Conservation (phyloP, 37 sponge, comb jelly and placozoan species). For the Halichondria panicea region DNA sequence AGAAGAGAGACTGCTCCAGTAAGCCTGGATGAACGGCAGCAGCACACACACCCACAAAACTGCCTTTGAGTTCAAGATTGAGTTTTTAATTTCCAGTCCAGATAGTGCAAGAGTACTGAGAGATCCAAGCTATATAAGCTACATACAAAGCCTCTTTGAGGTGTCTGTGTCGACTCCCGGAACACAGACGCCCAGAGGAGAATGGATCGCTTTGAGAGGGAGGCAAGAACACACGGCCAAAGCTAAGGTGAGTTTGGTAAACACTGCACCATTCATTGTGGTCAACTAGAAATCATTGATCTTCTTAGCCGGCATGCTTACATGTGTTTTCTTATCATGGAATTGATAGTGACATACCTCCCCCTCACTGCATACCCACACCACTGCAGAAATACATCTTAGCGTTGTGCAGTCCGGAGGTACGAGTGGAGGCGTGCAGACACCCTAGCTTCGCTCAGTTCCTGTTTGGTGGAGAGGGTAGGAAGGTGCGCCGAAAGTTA, state of each 20-base stretch:
- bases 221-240: conserved; percentile 3
- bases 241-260: conserved; percentile 30
- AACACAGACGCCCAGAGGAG: background rate
- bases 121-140: background rate
- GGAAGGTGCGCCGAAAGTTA: conserved; percentile 2
- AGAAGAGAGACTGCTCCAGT: too few relatives aligned
- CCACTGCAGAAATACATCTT: conserved; percentile 37
- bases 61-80: too few relatives aligned
- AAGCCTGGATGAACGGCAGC: too few relatives aligned
- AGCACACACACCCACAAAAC: too few relatives aligned
- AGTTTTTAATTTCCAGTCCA: background rate
- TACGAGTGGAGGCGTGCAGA: background rate
- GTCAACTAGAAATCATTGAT: too few relatives aligned
- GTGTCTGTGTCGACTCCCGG: conserved; percentile 15
- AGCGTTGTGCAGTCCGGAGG: conserved; percentile 40
- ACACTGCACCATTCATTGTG: too few relatives aligned
- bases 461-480: conserved; percentile 13
- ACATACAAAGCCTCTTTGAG: conserved; percentile 33
- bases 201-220: conserved; percentile 39
- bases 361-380: too few relatives aligned
- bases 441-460: background rate
- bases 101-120: background rate
- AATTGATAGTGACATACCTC: too few relatives aligned
- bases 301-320: too few relatives aligned
- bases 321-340: too few relatives aligned